A percentile compares a stretch with the other conserved stretches of the same genome.
Conservation (phyloP, 2,888 invertebrate genomes). For the Drosophila seclusa region DNA sequence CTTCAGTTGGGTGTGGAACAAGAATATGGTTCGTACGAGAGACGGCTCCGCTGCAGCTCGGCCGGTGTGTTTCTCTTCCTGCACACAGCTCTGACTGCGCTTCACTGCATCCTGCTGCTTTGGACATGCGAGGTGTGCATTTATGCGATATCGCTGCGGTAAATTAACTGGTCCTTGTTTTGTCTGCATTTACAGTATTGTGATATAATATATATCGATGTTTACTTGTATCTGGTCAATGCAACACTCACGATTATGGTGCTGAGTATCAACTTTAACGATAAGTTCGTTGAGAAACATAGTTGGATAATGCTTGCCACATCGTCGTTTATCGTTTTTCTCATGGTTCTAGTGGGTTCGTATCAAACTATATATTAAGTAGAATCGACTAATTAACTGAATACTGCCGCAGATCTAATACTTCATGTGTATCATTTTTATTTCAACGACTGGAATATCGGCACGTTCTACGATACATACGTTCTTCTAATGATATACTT, state of each 20-base stretch:
- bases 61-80: constrained; percentile 40
- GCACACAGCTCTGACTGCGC: constrained; percentile 24
- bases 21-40: constrained; percentile 44
- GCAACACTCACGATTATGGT: constrained; percentile 2
- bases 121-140: constrained; percentile 34
- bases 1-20: constrained; percentile 42
- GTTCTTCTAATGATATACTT: constrained; percentile 48
- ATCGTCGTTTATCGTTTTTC: constrained; percentile 16
- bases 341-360: constrained; percentile 38
- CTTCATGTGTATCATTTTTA: constrained; percentile 34
- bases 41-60: constrained; percentile 34
- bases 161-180: neutral
- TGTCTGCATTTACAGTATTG: constrained; percentile 21
- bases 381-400: too few species aligned
- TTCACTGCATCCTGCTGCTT: constrained; percentile 37
- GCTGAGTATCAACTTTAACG: constrained; percentile 41
- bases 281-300: neutral
- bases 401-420: neutral
- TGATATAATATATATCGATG: constrained; percentile 26
- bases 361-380: neutral
- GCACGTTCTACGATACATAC: constrained; percentile 48
- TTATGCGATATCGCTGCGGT: neutral
- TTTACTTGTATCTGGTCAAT: neutral
- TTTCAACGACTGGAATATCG: constrained; percentile 13
- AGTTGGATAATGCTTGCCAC: constrained; percentile 35